Evolutionary conservation across 2,797 vertebrate genomes (phyloP).

Genomic region (Sebastes matsubarae): DNA sequence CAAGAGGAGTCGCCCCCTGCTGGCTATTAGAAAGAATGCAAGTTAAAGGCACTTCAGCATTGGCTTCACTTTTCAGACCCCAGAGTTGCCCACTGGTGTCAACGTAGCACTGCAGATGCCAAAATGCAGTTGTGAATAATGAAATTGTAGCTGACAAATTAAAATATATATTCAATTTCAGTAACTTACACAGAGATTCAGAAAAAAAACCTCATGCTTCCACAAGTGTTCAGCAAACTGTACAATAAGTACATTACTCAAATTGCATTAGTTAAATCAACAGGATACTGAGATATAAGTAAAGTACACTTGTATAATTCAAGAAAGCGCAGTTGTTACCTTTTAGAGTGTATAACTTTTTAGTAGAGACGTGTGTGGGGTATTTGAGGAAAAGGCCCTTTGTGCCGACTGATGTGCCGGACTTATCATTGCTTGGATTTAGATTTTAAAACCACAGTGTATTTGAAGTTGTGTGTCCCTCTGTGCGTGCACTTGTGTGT

Average conservation of each 20-base stretch:
- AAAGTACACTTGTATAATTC: not conserved
- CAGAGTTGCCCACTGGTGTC: too few relatives aligned
- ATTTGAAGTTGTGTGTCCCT: constrained; percentile 41
- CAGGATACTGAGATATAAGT: too few relatives aligned
- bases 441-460: constrained; percentile 40
- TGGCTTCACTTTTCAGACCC: too few relatives aligned
- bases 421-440: constrained; percentile 65
- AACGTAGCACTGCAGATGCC: not conserved
- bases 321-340: not conserved
- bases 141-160: not conserved
- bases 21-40: too few relatives aligned
- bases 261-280: not conserved
- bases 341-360: not conserved
- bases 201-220: not conserved
- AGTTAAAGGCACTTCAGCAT: too few relatives aligned
- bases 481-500: not conserved
- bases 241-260: not conserved
- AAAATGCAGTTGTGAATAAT: not conserved
- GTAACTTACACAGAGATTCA: not conserved
- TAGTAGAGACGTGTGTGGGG: not conserved
- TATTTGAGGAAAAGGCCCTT: constrained; percentile 52
- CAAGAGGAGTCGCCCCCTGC: too few relatives aligned
- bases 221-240: too few relatives aligned
- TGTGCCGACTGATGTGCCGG: constrained; percentile 53
- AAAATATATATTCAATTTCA: not conserved